These are phyloP conservation scores for Corbicula japonica DNA, from an alignment of 2,888 invertebrate species.

Conservation along the genomic window DNA sequence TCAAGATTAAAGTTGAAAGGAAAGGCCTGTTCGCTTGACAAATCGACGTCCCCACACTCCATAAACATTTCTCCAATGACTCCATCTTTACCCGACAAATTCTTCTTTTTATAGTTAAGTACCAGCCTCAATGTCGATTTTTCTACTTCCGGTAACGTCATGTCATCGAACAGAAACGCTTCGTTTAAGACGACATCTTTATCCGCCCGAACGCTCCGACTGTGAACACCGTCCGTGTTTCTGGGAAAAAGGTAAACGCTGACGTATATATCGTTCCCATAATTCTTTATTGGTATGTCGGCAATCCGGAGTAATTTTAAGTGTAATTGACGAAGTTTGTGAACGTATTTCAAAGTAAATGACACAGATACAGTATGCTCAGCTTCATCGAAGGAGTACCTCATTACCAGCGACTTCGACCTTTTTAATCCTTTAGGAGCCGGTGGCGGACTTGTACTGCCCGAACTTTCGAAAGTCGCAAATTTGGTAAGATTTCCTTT, in stretches of 20 bases:
- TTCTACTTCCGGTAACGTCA: conserved; percentile 58
- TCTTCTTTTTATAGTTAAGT: conserved; percentile 48
- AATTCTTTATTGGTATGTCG: conserved; percentile 52
- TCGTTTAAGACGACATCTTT: conserved; percentile 51
- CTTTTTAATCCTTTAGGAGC: conserved; percentile 37
- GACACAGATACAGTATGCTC: conserved; percentile 40
- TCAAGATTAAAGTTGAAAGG: conserved; percentile 34
- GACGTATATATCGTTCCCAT: conserved; percentile 51
- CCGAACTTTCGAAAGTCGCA: conserved; percentile 53
- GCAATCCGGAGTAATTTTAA: conserved; percentile 41
- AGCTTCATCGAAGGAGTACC: conserved; percentile 13
- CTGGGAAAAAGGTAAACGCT: conserved; percentile 59
- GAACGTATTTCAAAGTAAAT: conserved; percentile 59
- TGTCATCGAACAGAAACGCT: conserved; percentile 61
- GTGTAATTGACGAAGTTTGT: conserved; percentile 44
- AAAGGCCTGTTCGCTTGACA: conserved; percentile 32
- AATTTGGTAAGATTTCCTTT: conserved; percentile 23
- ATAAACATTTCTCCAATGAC: conserved; percentile 60
- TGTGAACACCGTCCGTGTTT: conserved; percentile 59
- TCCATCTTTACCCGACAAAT: conserved; percentile 32
- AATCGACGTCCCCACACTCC: conserved; percentile 59
- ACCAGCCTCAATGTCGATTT: conserved; percentile 58
- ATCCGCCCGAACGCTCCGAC: conserved; percentile 44
- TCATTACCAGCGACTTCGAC: conserved; percentile 40
- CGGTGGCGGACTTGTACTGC: not conserved